phyloP scores from a whole-genome alignment of 2,797 vertebrate genomes.

The Artibeus lituratus region DNA sequence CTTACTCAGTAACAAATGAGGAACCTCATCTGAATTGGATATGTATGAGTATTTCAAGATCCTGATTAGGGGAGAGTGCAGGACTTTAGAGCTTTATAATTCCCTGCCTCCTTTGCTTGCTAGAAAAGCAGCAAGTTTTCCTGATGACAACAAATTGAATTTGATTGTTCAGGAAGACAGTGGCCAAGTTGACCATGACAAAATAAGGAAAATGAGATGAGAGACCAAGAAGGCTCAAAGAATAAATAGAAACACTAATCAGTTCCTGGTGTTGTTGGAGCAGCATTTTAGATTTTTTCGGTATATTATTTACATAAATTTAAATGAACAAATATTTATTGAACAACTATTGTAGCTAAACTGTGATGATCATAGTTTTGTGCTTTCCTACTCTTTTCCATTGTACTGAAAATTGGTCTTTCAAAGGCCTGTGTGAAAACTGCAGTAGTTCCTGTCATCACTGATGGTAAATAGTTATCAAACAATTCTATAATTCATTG shows the following conservation, averaged over 20 bases:
- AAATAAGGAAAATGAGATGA: neutral
- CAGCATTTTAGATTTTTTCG: neutral
- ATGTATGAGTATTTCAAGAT: neutral
- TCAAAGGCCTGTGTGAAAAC: neutral
- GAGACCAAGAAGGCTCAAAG: neutral
- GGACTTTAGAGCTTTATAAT: neutral
- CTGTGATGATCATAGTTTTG: neutral
- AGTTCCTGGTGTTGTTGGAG: neutral
- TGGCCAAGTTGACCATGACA: neutral
- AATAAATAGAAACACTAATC: neutral
- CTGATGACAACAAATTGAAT: neutral
- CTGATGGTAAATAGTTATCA: neutral
- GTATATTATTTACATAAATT: neutral
- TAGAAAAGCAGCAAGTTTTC: neutral
- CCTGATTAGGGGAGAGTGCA: neutral
- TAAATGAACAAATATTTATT: neutral
- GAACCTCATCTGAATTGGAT: neutral
- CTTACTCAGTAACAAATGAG: neutral
- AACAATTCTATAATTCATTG: neutral
- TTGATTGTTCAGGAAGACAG: neutral
- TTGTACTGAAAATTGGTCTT: conserved; percentile 1
- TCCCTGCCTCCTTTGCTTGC: neutral
- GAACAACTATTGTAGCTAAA: neutral
- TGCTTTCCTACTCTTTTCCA: neutral
- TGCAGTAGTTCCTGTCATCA: neutral